Conservation (phyloP, 1,140 invertebrate species). For the Mamestra configurata region DNA sequence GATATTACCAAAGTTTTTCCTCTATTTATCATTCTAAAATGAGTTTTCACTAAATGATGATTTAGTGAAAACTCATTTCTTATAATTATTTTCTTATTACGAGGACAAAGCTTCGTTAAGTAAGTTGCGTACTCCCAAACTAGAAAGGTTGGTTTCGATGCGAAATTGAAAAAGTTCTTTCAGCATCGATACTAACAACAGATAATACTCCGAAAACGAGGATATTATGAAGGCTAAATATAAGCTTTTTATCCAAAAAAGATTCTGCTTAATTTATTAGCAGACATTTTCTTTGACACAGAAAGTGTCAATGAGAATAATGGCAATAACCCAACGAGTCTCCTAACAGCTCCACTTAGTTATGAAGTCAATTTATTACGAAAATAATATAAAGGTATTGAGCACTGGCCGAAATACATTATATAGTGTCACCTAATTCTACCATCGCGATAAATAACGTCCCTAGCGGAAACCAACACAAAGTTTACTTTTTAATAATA, state of each 20-base stretch:
- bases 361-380: neutral
- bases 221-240: neutral
- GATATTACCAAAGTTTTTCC: too few species aligned
- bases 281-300: too few species aligned
- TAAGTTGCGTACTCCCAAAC: neutral
- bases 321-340: neutral
- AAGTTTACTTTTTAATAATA: slow-evolving; percentile 59
- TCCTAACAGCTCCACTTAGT: neutral
- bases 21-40: too few species aligned
- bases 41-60: too few species aligned
- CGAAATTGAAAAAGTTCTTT: neutral
- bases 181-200: neutral
- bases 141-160: neutral
- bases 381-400: neutral
- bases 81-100: neutral
- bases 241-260: neutral
- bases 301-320: neutral
- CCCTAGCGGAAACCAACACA: slow-evolving; percentile 48
- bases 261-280: neutral
- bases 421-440: slow-evolving; percentile 24
- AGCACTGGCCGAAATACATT: neutral
- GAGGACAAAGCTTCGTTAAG: neutral
- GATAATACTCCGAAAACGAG: neutral
- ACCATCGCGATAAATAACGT: slow-evolving; percentile 36
- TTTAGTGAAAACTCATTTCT: too few species aligned